phyloP scores from a whole-genome alignment of 2,888 invertebrate species.

The Apoderus coryli region DNA sequence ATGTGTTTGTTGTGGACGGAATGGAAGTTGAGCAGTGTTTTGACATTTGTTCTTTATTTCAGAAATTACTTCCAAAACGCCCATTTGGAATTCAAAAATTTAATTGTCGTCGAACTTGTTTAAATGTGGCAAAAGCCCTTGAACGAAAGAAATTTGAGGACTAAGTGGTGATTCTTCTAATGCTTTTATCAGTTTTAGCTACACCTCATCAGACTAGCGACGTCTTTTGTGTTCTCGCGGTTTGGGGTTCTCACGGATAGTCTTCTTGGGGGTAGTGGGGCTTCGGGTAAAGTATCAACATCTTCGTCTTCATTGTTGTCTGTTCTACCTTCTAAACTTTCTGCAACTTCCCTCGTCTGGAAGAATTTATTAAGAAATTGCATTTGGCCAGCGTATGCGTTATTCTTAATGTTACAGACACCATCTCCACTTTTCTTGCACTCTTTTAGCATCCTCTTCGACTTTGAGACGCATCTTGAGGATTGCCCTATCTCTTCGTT shows the following conservation, averaged over 20 bases:
- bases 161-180: no score
- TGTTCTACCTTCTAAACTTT: slow-evolving; percentile 8
- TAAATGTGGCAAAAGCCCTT: no score
- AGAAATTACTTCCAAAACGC: no score
- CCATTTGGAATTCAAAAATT: no score
- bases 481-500: slow-evolving; percentile 10
- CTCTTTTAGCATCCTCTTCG: slow-evolving; percentile 6
- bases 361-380: slow-evolving; percentile 11
- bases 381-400: slow-evolving; percentile 9
- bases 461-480: slow-evolving; percentile 9
- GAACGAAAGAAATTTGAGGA: no score
- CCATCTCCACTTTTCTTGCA: slow-evolving; percentile 9
- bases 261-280: slow-evolving; percentile 8
- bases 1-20: no score
- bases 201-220: no score
- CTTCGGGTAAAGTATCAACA: slow-evolving; percentile 6
- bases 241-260: slow-evolving; percentile 9
- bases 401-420: slow-evolving; percentile 9
- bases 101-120: no score
- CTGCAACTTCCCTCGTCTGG: slow-evolving; percentile 6
- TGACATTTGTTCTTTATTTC: no score
- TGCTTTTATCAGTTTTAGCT: no score
- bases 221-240: no score
- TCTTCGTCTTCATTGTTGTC: slow-evolving; percentile 8
- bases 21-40: no score